Conservation (phyloP, 2,797 vertebrate species). For the Sciurus carolinensis region DNA sequence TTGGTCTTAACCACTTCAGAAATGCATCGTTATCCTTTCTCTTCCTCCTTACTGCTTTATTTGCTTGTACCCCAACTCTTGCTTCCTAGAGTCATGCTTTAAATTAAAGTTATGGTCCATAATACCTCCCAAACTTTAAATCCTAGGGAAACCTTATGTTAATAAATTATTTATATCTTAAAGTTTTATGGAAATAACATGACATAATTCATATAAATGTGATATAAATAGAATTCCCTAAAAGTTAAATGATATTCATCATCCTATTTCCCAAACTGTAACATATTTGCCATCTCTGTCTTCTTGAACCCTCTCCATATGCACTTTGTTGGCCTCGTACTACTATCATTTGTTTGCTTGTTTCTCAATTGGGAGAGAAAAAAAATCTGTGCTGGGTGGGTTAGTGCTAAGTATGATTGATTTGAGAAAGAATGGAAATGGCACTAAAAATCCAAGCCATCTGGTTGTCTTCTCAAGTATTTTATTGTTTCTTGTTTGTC, state of each 20-base stretch:
- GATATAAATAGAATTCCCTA: not conserved
- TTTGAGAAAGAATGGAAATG: not conserved
- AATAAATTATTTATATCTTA: not conserved
- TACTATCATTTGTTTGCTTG: not conserved
- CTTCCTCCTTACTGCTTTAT: not conserved
- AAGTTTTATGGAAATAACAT: constrained; percentile 18
- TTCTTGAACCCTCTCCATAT: not conserved
- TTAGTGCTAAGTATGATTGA: not conserved
- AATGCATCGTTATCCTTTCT: not conserved
- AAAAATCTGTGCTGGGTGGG: not conserved
- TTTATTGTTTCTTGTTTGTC: not conserved
- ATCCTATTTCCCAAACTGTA: not conserved
- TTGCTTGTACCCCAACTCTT: not conserved
- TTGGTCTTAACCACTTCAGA: not conserved
- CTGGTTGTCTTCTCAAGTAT: not conserved
- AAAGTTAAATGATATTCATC: not conserved
- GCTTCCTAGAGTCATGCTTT: not conserved
- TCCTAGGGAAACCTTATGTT: not conserved
- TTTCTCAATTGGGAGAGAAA: not conserved
- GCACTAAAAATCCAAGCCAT: not conserved
- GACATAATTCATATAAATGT: not conserved
- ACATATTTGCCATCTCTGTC: not conserved
- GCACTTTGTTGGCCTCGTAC: not conserved
- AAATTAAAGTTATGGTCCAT: not conserved
- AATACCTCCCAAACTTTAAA: not conserved